Evolutionary conservation across 2,888 invertebrate genomes (phyloP).

Genomic region (Allolobophora icterica): DNA sequence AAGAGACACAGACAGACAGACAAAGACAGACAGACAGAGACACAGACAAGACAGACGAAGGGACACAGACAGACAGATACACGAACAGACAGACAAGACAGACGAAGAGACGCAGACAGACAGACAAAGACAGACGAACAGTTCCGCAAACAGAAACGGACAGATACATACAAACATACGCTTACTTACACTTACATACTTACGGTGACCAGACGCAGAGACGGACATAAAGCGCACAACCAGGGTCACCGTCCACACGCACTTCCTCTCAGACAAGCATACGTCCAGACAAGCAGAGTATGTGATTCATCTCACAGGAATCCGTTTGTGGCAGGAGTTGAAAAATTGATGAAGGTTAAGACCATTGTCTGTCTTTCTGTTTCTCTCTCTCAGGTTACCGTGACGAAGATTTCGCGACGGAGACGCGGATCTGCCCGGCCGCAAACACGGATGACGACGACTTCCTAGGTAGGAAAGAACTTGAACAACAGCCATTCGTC

Average conservation of each 20-base stretch:
- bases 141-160: no score
- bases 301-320: background rate
- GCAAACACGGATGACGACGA: background rate
- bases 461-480: slow-evolving; percentile 24
- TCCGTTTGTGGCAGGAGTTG: background rate
- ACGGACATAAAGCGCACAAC: no score
- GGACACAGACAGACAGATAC: no score
- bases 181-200: no score
- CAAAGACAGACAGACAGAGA: no score
- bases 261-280: background rate
- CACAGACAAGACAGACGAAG: no score
- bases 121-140: no score
- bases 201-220: no score
- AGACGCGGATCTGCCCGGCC: background rate
- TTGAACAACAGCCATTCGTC: background rate
- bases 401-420: background rate
- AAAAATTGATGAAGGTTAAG: background rate
- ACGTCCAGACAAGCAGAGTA: background rate
- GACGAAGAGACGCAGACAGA: background rate
- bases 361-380: background rate
- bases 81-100: no score
- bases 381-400: background rate
- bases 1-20: no score
- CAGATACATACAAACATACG: no score
- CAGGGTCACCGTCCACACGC: no score